Conservation (phyloP, 1,140 invertebrate species). For the Pollicipes pollicipes region DNA sequence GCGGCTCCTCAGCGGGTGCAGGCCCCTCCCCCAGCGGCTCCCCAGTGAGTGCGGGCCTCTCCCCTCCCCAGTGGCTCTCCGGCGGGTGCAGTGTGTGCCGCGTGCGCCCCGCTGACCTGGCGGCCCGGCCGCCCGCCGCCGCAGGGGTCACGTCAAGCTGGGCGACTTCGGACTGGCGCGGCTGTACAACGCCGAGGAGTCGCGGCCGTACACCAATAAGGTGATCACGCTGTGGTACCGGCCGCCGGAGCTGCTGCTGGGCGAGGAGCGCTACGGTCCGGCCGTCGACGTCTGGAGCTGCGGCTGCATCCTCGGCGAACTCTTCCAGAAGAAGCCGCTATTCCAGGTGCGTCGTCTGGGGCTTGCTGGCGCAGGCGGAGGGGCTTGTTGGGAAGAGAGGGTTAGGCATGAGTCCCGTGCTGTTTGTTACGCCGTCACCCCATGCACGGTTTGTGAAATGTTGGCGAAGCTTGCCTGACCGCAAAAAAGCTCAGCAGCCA, state of each 20-base stretch:
- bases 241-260: conserved; percentile 71
- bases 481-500: no score
- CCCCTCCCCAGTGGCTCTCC: no score
- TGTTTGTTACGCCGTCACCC: no score
- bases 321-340: conserved; percentile 88
- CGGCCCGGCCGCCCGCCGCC: no score
- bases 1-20: no score
- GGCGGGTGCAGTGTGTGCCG: no score
- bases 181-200: conserved; percentile 82
- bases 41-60: no score
- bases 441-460: no score
- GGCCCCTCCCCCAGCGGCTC: no score
- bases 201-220: conserved; percentile 90
- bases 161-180: conserved; percentile 85
- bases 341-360: conserved; percentile 93
- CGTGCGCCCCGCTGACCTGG: no score
- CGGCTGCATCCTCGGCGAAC: conserved; percentile 96
- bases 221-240: conserved; percentile 98
- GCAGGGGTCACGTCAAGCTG: conserved; percentile 84
- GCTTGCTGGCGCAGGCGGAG: conserved; percentile 58
- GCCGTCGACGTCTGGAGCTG: conserved; percentile 97
- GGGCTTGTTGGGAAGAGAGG: conserved; percentile 25
- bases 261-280: conserved; percentile 88
- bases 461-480: no score
- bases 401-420: no score